Evolutionary conservation across 2,113 vertebrate genomes (phyloP).

Genomic region (Gobius niger): DNA sequence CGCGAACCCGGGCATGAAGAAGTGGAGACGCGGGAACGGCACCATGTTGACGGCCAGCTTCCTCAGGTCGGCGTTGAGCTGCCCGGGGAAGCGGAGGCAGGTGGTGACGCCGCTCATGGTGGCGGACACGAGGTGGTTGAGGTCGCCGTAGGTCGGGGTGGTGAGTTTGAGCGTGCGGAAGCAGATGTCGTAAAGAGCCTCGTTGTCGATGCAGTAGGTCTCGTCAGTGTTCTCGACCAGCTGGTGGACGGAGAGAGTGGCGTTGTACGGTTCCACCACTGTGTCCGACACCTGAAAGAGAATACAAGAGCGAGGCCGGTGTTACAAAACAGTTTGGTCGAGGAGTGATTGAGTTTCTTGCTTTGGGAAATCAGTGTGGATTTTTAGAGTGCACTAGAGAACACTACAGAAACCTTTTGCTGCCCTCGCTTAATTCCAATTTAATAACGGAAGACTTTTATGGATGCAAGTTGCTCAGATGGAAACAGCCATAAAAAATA

Average conservation of each 20-base stretch:
- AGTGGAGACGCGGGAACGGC: constrained; percentile 89
- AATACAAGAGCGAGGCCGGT: background rate
- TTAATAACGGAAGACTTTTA: background rate
- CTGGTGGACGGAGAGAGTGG: constrained; percentile 87
- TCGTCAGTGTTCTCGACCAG: constrained; percentile 93
- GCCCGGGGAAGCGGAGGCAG: constrained; percentile 86
- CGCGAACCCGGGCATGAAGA: constrained; percentile 91
- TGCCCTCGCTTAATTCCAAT: background rate
- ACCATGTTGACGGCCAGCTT: constrained; percentile 93
- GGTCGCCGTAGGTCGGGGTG: constrained; percentile 87
- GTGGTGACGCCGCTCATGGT: constrained; percentile 93
- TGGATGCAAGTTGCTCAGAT: background rate
- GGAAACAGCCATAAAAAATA: background rate
- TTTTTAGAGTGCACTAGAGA: background rate
- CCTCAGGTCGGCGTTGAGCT: constrained; percentile 88
- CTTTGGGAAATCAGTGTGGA: background rate
- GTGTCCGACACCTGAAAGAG: constrained; percentile 82
- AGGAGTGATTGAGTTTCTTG: background rate
- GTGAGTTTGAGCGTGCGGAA: constrained; percentile 91
- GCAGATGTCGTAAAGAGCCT: constrained; percentile 91
- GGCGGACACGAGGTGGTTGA: constrained; percentile 89
- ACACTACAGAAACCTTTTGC: background rate
- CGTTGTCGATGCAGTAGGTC: constrained; percentile 92
- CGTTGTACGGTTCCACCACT: constrained; percentile 89
- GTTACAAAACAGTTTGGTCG: background rate